These are phyloP conservation scores for Acrossocheilus wenchowensis DNA, from an alignment of 2,797 vertebrate genomes.

Conservation along the genomic window DNA sequence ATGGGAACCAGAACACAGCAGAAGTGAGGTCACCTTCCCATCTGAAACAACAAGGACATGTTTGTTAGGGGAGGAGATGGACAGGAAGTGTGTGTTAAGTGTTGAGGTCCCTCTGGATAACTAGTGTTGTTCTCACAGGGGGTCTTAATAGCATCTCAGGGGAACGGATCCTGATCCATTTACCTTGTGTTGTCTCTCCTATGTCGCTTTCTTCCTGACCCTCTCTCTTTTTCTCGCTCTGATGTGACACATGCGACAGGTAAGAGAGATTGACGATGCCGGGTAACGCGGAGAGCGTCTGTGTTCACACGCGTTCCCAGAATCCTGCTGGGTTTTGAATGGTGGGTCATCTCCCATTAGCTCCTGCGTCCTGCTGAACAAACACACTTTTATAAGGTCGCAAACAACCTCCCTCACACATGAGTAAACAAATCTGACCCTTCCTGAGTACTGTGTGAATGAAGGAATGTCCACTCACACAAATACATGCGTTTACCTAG, in stretches of 20 bases:
- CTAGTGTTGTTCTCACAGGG: constrained; percentile 19
- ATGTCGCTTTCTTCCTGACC: neutral
- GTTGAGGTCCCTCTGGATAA: constrained; percentile 29
- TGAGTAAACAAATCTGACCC: constrained; percentile 48
- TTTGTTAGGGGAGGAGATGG: constrained; percentile 35
- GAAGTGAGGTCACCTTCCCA: constrained; percentile 45
- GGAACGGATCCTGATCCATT: constrained; percentile 17
- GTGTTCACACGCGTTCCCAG: constrained; percentile 52
- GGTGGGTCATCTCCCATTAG: constrained; percentile 27
- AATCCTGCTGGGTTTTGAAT: constrained; percentile 46
- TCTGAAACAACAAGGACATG: constrained; percentile 54
- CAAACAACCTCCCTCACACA: constrained; percentile 39
- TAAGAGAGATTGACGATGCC: constrained; percentile 48
- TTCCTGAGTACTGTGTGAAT: constrained; percentile 25
- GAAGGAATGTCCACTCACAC: constrained; percentile 13
- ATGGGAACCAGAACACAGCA: constrained; percentile 45
- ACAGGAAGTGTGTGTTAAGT: constrained; percentile 47
- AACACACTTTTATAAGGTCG: constrained; percentile 47
- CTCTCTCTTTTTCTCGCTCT: constrained; percentile 24
- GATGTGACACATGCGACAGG: constrained; percentile 49
- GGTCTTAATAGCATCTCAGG: constrained; percentile 18
- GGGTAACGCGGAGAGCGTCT: constrained; percentile 34
- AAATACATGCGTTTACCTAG: neutral
- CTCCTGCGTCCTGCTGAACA: constrained; percentile 50
- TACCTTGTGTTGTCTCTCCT: constrained; percentile 10